These are phyloP conservation scores for Norana najaformis DNA, from an alignment of 2,888 invertebrate genomes.

Conservation along the genomic window DNA sequence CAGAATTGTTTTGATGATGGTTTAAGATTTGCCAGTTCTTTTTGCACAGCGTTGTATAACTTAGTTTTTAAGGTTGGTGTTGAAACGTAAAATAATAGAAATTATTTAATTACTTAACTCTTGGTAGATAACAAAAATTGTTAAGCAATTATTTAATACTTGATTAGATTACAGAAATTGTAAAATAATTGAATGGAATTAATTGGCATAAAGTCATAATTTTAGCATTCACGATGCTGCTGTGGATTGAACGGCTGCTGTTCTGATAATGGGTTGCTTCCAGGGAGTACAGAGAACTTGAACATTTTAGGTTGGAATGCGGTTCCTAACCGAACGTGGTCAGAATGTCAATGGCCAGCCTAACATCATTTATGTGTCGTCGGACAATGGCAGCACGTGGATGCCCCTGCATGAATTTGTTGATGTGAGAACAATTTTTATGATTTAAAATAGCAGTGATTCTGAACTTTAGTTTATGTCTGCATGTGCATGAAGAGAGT, in stretches of 20 bases:
- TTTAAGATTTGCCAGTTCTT: not conserved
- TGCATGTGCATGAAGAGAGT: not conserved
- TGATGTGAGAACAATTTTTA: conserved; percentile 51
- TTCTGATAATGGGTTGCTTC: too few relatives aligned
- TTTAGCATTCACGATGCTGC: too few relatives aligned
- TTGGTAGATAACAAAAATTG: too few relatives aligned
- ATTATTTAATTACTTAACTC: too few relatives aligned
- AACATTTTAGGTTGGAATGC: conserved; percentile 40
- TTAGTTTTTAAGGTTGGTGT: too few relatives aligned
- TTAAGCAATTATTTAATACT: too few relatives aligned
- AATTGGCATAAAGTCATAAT: too few relatives aligned
- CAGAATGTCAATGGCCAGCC: conserved; percentile 62
- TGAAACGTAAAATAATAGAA: too few relatives aligned
- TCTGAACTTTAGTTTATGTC: not conserved
- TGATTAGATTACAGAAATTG: too few relatives aligned
- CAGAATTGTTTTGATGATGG: not conserved
- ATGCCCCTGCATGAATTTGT: conserved; percentile 60
- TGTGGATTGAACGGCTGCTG: too few relatives aligned
- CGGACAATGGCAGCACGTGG: conserved; percentile 56
- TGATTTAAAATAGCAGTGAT: not conserved
- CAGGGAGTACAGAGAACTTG: not conserved
- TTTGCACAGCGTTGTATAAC: not conserved
- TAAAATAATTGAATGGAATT: too few relatives aligned
- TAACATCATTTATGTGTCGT: conserved; percentile 61
- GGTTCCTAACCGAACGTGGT: conserved; percentile 60